phyloP scores from a whole-genome alignment of 2,888 invertebrate species.

The Zeuzera pyrina region DNA sequence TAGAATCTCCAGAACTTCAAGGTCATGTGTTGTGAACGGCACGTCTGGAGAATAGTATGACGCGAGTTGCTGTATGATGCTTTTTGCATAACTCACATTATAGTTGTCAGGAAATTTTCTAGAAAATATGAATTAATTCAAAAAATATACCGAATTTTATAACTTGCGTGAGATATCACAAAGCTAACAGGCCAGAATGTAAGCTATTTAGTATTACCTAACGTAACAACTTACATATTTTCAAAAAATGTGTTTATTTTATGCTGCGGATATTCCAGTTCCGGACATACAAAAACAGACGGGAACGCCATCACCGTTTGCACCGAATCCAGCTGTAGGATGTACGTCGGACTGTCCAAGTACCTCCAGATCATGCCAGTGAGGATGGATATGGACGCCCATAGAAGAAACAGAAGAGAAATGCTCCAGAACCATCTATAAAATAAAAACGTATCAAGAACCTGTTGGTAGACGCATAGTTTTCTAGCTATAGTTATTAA shows the following conservation, averaged over 20 bases:
- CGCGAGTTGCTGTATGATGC: slow-evolving; percentile 29
- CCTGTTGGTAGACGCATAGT: too few relatives aligned
- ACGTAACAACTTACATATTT: slow-evolving; percentile 28
- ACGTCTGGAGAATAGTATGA: slow-evolving; percentile 39
- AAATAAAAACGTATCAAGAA: too few relatives aligned
- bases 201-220: too few relatives aligned
- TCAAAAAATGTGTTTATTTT: slow-evolving; percentile 31
- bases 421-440: slow-evolving; percentile 32
- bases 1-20: slow-evolving; percentile 28
- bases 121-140: too few relatives aligned
- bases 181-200: too few relatives aligned
- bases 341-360: slow-evolving; percentile 32
- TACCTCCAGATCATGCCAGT: slow-evolving; percentile 25
- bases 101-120: slow-evolving; percentile 31
- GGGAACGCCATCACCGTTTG: slow-evolving; percentile 26
- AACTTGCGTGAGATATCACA: too few relatives aligned
- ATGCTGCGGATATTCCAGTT: slow-evolving; percentile 25
- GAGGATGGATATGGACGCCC: slow-evolving; percentile 23
- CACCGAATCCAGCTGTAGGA: slow-evolving; percentile 20
- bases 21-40: slow-evolving; percentile 19
- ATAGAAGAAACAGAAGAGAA: slow-evolving; percentile 25
- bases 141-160: too few relatives aligned
- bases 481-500: too few relatives aligned
- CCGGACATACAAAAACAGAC: slow-evolving; percentile 39
- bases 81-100: slow-evolving; percentile 22